phyloP scores from a whole-genome alignment of 2,888 invertebrate species.

The Nephrotoma guestfalica region DNA sequence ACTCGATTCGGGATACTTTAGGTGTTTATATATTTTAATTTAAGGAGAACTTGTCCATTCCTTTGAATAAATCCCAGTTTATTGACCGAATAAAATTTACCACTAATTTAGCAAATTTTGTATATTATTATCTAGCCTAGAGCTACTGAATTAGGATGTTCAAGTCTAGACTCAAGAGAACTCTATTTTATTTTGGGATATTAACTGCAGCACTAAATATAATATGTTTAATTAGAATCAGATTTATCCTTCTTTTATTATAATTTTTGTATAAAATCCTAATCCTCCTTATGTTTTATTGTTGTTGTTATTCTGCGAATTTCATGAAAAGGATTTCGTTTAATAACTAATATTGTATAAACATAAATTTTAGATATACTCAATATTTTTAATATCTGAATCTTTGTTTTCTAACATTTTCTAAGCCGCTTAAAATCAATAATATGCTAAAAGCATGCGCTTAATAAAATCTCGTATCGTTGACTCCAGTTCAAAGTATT shows the following conservation, averaged over 20 bases:
- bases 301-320: background rate
- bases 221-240: background rate
- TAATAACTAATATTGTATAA: background rate
- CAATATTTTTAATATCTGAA: background rate
- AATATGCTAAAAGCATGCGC: background rate
- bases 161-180: background rate
- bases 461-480: background rate
- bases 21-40: background rate
- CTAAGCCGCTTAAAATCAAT: background rate
- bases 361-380: background rate
- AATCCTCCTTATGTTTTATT: background rate
- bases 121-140: too few relatives aligned
- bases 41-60: background rate
- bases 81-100: too few relatives aligned
- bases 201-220: background rate
- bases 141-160: background rate
- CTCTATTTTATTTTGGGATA: background rate
- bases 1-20: background rate
- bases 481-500: too few relatives aligned
- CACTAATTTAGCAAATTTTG: background rate
- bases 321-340: background rate
- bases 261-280: background rate
- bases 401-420: background rate
- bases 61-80: too few relatives aligned
- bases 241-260: background rate